These are phyloP conservation scores for Heterotis niloticus DNA, from an alignment of 2,113 vertebrate species.

Conservation along the genomic window DNA sequence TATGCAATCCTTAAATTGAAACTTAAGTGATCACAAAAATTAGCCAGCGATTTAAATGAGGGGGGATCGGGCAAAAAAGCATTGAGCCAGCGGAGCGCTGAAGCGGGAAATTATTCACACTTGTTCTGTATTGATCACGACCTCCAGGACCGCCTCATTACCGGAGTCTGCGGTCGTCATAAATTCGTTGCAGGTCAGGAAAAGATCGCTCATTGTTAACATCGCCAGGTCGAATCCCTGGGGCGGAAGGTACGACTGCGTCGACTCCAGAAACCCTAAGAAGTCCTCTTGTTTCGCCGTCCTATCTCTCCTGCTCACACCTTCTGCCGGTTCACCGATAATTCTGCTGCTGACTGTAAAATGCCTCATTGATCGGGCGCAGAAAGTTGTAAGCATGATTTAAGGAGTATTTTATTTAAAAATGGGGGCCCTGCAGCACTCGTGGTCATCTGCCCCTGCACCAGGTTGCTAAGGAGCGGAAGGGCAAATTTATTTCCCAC, in stretches of 20 bases:
- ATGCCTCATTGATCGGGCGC: slow-evolving; percentile 58
- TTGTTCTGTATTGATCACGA: slow-evolving; percentile 63
- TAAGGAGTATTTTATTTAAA: slow-evolving; percentile 61
- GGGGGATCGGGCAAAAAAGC: slow-evolving; percentile 44
- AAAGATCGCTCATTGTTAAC: slow-evolving; percentile 51
- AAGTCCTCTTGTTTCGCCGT: slow-evolving; percentile 27
- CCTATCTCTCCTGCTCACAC: slow-evolving; percentile 39
- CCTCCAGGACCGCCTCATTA: slow-evolving; percentile 62
- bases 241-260: slow-evolving; percentile 27
- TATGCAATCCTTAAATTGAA: slow-evolving; percentile 49
- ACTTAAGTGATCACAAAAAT: slow-evolving; percentile 50
- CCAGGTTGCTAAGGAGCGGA: not conserved
- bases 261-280: not conserved
- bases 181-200: slow-evolving; percentile 53
- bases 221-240: slow-evolving; percentile 48
- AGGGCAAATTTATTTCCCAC: slow-evolving; percentile 44
- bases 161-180: slow-evolving; percentile 45
- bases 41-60: slow-evolving; percentile 42
- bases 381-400: slow-evolving; percentile 59
- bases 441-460: slow-evolving; percentile 45
- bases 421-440: slow-evolving; percentile 39
- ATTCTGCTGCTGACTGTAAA: slow-evolving; percentile 55
- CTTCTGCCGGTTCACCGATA: slow-evolving; percentile 42
- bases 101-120: slow-evolving; percentile 57
- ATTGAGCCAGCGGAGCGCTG: slow-evolving; percentile 51